phyloP scores from a whole-genome alignment of 92 coral and sea anemone species.

The Epizoanthus scotinus region DNA sequence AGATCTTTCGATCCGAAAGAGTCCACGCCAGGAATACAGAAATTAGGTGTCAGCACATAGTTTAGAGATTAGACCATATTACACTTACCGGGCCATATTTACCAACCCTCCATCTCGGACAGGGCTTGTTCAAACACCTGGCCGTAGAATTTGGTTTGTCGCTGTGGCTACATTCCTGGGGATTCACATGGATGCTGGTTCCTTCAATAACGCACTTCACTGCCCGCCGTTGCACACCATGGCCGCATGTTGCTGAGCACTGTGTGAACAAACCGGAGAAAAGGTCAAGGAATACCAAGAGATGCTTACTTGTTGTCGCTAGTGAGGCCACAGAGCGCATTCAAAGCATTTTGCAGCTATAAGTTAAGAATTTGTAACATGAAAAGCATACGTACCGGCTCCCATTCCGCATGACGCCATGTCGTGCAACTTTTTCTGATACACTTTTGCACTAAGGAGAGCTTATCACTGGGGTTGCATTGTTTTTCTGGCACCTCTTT shows the following conservation, averaged over 20 bases:
- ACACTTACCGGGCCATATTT: constrained; percentile 37
- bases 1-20: too few species aligned
- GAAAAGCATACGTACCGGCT: constrained; percentile 16
- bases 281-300: neutral
- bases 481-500: constrained; percentile 8
- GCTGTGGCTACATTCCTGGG: constrained; percentile 25
- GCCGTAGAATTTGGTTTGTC: constrained; percentile 9
- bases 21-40: too few species aligned
- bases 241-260: constrained; percentile 29
- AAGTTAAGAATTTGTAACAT: neutral
- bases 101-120: constrained; percentile 26
- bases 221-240: constrained; percentile 21
- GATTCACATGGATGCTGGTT: constrained; percentile 17
- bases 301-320: neutral
- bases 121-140: constrained; percentile 16
- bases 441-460: constrained; percentile 24
- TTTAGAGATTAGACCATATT: neutral
- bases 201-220: constrained; percentile 21
- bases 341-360: neutral
- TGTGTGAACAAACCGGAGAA: neutral
- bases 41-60: too few species aligned
- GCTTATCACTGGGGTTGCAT: constrained; percentile 25
- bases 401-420: constrained; percentile 28
- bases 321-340: neutral
- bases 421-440: constrained; percentile 14